A percentile compares a stretch with the other conserved stretches of the same genome.
Conservation (phyloP, 2,113 vertebrate genomes). For the Chaetorhynchus papuensis region DNA sequence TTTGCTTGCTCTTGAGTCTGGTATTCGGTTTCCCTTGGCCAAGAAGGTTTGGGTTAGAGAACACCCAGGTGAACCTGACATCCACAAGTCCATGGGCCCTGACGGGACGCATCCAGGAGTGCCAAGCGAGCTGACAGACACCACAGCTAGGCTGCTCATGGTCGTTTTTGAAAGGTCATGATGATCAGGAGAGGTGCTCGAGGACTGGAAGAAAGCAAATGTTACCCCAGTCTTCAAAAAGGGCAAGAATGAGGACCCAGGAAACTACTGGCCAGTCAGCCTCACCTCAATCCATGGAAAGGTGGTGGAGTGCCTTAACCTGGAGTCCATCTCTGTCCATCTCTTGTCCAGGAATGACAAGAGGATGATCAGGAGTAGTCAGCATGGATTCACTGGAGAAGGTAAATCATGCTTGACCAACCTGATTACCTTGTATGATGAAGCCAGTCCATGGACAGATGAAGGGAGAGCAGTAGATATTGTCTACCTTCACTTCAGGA, state of each 20-base stretch:
- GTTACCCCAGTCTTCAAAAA: neutral
- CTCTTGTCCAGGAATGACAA: neutral
- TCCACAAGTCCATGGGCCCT: neutral
- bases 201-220: neutral
- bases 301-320: neutral
- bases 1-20: neutral
- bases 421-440: neutral
- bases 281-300: neutral
- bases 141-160: neutral
- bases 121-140: neutral
- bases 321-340: neutral
- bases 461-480: neutral
- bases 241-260: neutral
- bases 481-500: neutral
- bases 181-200: neutral
- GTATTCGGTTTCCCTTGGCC: neutral
- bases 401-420: neutral
- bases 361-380: neutral
- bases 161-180: neutral
- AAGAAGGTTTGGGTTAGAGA: neutral
- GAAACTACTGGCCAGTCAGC: neutral
- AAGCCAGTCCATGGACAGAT: neutral
- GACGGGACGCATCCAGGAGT: neutral
- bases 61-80: neutral
- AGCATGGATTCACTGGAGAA: neutral